A percentile compares a stretch with the other conserved stretches of the same genome.
Evolutionary conservation across 2,113 vertebrate genomes (phyloP).

Genomic region (Thymallus thymallus): DNA sequence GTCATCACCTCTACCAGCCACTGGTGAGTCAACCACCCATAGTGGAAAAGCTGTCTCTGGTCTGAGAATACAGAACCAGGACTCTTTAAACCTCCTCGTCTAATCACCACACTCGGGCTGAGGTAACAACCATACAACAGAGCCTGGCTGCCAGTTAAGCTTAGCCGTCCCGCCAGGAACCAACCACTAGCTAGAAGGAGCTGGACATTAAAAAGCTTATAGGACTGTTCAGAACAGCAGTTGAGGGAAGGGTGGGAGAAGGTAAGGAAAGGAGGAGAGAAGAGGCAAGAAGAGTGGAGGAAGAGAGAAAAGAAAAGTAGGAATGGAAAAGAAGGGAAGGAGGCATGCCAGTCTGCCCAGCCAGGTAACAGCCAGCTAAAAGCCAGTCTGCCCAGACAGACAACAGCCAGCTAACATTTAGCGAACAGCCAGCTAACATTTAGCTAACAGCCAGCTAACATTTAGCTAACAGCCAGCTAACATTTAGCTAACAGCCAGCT

Average conservation of each 20-base stretch:
- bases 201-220: conserved; percentile 54
- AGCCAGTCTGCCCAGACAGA: conserved; percentile 14
- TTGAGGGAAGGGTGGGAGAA: not conserved
- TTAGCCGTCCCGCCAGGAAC: conserved; percentile 12
- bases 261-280: not conserved
- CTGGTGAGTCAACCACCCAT: conserved; percentile 39
- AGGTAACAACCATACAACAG: conserved; percentile 37
- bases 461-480: conserved; percentile 9
- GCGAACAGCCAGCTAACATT: not conserved
- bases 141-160: conserved; percentile 40
- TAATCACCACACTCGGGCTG: conserved; percentile 55
- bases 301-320: not conserved
- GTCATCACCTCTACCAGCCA: not conserved
- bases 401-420: conserved; percentile 1
- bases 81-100: conserved; percentile 59
- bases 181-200: conserved; percentile 5
- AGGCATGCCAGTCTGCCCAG: conserved; percentile 9
- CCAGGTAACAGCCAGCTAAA: too few relatives aligned
- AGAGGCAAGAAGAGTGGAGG: not conserved
- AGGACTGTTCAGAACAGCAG: conserved; percentile 7
- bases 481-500: too few relatives aligned
- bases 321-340: not conserved
- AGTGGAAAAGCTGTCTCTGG: conserved; percentile 35
- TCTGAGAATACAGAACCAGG: conserved; percentile 31
- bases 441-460: not conserved